Conservation (phyloP, 2,113 vertebrate genomes). For the Plecotus auritus region DNA sequence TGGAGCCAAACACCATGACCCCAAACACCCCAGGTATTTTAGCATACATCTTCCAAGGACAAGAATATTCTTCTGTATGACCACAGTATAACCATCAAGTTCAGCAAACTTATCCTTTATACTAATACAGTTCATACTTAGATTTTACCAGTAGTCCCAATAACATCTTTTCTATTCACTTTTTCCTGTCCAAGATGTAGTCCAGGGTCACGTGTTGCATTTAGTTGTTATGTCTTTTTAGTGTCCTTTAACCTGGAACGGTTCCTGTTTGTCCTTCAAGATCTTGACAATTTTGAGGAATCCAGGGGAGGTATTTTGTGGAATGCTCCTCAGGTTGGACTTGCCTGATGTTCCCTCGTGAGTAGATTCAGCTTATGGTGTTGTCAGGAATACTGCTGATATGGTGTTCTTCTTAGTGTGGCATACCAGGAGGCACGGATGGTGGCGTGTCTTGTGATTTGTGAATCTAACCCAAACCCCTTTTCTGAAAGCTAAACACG, state of each 20-base stretch:
- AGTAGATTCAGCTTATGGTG: neutral
- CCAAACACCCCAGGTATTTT: neutral
- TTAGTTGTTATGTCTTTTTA: neutral
- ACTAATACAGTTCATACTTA: neutral
- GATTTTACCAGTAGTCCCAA: neutral
- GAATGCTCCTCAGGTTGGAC: neutral
- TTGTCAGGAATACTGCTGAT: neutral
- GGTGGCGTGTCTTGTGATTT: fast-evolving
- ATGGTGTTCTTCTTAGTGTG: neutral
- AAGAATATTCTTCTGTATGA: neutral
- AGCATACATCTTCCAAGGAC: neutral
- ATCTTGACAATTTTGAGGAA: neutral
- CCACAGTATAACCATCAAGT: neutral
- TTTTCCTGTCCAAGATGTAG: neutral
- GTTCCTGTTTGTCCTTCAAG: neutral
- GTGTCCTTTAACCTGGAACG: neutral
- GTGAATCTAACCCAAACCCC: neutral
- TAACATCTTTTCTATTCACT: neutral
- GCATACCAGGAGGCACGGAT: fast-evolving
- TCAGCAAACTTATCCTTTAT: neutral
- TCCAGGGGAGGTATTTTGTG: neutral
- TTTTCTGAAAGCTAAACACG: neutral
- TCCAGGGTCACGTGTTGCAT: neutral
- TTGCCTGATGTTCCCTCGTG: neutral
- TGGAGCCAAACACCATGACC: neutral